phyloP scores from a whole-genome alignment of 2,113 vertebrate species.

The Gorsachius goisagi region DNA sequence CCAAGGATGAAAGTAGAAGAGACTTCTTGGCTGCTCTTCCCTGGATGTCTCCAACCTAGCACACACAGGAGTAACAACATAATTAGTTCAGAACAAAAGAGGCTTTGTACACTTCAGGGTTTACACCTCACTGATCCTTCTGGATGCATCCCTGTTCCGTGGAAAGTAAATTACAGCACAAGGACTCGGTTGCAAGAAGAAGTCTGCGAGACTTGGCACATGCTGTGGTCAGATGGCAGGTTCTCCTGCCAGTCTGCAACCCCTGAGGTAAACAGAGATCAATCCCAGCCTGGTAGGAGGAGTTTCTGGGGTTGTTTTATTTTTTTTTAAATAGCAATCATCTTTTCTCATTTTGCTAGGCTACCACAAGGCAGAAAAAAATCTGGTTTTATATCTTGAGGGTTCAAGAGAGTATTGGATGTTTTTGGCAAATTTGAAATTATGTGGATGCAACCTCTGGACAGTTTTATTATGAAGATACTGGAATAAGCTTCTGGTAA shows the following conservation, averaged over 20 bases:
- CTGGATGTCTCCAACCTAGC: neutral
- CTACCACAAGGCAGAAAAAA: neutral
- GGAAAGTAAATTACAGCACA: conserved; percentile 1
- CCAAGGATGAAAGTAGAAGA: neutral
- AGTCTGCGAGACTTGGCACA: neutral
- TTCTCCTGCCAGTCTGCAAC: conserved; percentile 16
- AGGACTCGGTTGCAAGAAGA: neutral
- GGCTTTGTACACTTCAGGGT: neutral
- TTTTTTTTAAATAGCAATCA: neutral
- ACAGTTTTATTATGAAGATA: neutral
- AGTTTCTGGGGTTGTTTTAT: neutral
- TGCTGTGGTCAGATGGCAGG: neutral
- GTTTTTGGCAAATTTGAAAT: neutral
- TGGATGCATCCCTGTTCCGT: neutral
- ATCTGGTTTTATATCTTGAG: neutral
- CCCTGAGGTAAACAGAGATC: conserved; percentile 20
- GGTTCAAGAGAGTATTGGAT: neutral
- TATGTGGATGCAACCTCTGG: neutral
- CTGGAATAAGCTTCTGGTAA: neutral
- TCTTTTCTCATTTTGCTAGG: neutral
- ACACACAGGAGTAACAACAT: neutral
- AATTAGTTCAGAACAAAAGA: conserved; percentile 16
- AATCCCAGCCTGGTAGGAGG: neutral
- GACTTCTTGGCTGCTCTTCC: neutral
- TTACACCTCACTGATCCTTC: neutral